Conservation (phyloP, 2,113 vertebrate genomes). For the Dryoscopus gambensis region DNA sequence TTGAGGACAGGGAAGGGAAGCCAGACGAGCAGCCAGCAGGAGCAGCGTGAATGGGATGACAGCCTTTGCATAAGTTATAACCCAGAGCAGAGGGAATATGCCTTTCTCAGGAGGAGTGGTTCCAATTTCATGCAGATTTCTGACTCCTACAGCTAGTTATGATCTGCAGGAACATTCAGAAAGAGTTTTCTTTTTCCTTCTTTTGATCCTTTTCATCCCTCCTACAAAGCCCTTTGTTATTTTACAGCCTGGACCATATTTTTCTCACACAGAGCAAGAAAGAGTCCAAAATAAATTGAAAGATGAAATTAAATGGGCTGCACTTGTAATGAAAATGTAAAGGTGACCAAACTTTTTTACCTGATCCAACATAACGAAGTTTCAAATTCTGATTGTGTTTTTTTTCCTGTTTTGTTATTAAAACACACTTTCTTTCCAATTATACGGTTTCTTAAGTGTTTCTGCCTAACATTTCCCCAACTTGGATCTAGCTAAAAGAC, state of each 20-base stretch:
- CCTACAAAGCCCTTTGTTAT: neutral
- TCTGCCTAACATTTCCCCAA: constrained; percentile 46
- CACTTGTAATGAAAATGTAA: neutral
- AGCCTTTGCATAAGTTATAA: neutral
- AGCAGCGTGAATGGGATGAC: fast-evolving
- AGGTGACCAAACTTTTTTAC: neutral
- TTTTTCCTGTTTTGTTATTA: neutral
- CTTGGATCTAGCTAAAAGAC: constrained; percentile 62
- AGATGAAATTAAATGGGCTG: neutral
- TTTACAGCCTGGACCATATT: neutral
- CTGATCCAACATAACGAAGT: neutral
- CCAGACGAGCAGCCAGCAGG: neutral
- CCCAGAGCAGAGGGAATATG: neutral
- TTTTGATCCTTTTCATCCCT: neutral
- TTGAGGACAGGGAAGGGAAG: neutral
- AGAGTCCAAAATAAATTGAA: neutral
- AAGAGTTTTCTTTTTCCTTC: neutral
- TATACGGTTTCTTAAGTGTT: constrained; percentile 35
- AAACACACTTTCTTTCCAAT: neutral
- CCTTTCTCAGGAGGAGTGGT: neutral
- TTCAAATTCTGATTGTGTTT: neutral
- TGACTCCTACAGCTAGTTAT: neutral
- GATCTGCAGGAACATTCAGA: neutral
- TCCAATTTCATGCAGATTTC: constrained; percentile 25
- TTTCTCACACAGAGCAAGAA: neutral